Percentiles rank a stretch among this genome's conserved stretches.
Conservation (phyloP, 2,888 invertebrate genomes). For the Magallana nippona region DNA sequence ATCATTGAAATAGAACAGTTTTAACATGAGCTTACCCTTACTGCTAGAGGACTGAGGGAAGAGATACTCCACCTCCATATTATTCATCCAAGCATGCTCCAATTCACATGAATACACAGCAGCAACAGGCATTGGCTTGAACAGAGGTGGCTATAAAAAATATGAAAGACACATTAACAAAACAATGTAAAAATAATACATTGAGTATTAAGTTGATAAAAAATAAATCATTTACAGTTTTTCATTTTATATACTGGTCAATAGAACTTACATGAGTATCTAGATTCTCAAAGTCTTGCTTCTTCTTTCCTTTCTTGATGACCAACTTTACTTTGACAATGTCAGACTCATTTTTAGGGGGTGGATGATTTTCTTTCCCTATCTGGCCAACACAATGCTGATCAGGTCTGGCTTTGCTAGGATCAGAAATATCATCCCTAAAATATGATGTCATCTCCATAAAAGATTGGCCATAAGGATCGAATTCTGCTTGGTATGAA, state of each 20-base stretch:
- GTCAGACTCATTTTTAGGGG: constrained; percentile 25
- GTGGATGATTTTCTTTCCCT: constrained; percentile 8
- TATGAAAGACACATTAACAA: not conserved
- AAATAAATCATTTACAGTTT: not conserved
- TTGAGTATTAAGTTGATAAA: not conserved
- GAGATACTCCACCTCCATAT: constrained; percentile 5
- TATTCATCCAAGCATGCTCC: constrained; percentile 75
- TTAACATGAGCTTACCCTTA: not conserved
- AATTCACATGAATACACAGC: constrained; percentile 75
- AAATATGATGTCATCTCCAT: constrained; percentile 44
- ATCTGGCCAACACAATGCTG: constrained; percentile 9
- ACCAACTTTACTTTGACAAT: constrained; percentile 50
- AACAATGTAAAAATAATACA: not conserved
- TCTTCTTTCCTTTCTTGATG: constrained; percentile 41
- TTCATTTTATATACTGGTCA: not conserved
- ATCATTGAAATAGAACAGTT: no score
- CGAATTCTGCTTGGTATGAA: not conserved
- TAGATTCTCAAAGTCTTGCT: constrained; percentile 16
- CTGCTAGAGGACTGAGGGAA: not conserved
- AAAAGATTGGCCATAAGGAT: constrained; percentile 32
- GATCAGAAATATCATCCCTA: constrained; percentile 1
- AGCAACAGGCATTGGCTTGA: constrained; percentile 68
- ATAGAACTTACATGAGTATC: constrained; percentile 6
- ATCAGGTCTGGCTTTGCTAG: not conserved
- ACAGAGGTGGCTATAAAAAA: constrained; percentile 37